Base-by-base conservation (phyloP, 2,113 vertebrate species). In the Malaclemys terrapin region DNA sequence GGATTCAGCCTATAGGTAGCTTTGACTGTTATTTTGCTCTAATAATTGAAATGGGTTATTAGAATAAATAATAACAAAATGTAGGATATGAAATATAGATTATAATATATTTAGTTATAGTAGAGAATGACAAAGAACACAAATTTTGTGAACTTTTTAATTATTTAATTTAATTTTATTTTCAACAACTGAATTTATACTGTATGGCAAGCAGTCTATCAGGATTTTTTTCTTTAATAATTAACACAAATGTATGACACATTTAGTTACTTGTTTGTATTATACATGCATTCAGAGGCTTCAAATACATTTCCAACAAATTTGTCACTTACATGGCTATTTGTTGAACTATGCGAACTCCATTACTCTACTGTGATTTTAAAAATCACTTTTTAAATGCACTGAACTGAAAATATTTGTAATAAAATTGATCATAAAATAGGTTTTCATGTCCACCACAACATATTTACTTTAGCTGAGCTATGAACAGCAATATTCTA, bases 401-500 rank as follows among this genome's bases (percentile, higher is more conserved):
- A 72, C 25, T 20, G 62, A 3, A 20, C 24, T 80, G 47, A 3
- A 31, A 78, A 62, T 5, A 57, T 42, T 92, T 96, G 19, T 79
- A 84, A 93, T 3, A 78, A 45, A 69, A 50, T 52, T 62, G 59
- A 35, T 72, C 49, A 90, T 90, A 22, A 27, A 94, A 89, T 38
- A 87, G 3, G 22, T 88, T 92, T 96, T 76, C 82, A 90, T 83
- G 84, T 82, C 62, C 93, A 89, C 19, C 31, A 80, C 76, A 94
- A 90, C 49, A 76, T 89, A 31, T 82, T 93, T 95, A 93, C 27
- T 91, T 85, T 27, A 91, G 79, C 3, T 88, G 38, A 89, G 91
- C 62, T 96, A 83, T 53, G 92, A 96, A 94, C 29, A 89, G 45
- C 93, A 88, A 82, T n/a, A 84, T 17, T 62, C 88, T 78, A 91